Base-by-base conservation (phyloP, 2,888 invertebrate species). In the Thumatha senex region DNA sequence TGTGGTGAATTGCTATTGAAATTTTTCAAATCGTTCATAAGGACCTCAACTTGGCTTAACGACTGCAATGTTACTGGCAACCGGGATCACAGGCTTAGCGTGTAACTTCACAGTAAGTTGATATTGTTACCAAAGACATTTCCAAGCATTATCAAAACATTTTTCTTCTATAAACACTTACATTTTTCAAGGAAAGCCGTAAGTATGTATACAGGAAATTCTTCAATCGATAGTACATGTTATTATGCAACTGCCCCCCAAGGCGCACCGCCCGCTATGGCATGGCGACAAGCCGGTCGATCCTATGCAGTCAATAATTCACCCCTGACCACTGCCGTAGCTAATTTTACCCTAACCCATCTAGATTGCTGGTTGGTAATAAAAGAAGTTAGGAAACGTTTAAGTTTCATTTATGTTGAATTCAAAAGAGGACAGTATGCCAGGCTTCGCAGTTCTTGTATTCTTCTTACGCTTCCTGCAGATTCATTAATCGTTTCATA, bases 241-340 rank as follows among this genome's bases (percentile, higher is more conserved):
- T 34, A 51, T 54, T 60, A 48, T 41, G 59, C 63, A 60, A 40
- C 29, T 12, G 31, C 18, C 34, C n/a, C n/a, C 11, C 40, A 33
- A 41, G 51, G 48, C 45, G 45, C 53, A 48, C 49, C 40, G n/a
- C n/a, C n/a, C n/a, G n/a, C n/a, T n/a, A n/a, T n/a, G n/a, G n/a
- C 40, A 29, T 15, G 33, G 54, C 51, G 43, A 46, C 53, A 18
- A 15, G 18, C 36, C 58, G 74, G 72, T 76, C 80, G 81, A 80
- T 74, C 68, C 58, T 43, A 58, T 67, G 70, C 80, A 75, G 72
- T 84, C 70, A 80, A 85, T 88, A 80, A 80, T 86, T 83, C 72
- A 59, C 54, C 52, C 67, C 64, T 61, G 63, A 62, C 63, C 57
- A 58, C 46, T 51, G 29, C 56, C 50, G 58, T 50, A 60, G 64